A percentile compares a stretch with the other conserved stretches of the same genome.
These are phyloP conservation scores for Puntigrus tetrazona DNA, from an alignment of 2,113 vertebrate genomes.

Conservation along the genomic window DNA sequence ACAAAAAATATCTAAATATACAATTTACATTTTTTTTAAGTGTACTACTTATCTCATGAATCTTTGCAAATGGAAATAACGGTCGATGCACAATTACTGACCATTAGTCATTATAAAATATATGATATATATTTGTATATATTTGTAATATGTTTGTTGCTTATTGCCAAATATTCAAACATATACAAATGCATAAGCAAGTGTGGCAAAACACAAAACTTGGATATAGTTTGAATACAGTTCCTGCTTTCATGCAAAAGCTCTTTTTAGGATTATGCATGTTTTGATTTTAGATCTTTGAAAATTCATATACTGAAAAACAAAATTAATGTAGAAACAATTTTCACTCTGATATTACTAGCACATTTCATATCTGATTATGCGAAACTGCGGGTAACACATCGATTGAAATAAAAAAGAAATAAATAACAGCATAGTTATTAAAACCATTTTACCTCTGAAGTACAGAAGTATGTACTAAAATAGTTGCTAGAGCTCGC, in stretches of 20 bases:
- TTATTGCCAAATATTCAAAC: neutral
- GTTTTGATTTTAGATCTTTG: neutral
- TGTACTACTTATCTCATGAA: too few species aligned
- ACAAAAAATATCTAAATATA: too few species aligned
- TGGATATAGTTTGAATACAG: too few species aligned
- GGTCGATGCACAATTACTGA: neutral
- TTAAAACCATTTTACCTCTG: neutral
- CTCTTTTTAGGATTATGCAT: neutral
- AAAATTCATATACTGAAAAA: neutral
- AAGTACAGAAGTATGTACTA: neutral
- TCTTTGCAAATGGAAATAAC: too few species aligned
- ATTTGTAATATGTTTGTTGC: neutral
- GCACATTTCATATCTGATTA: neutral
- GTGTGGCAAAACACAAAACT: neutral
- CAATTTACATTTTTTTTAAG: too few species aligned
- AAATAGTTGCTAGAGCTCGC: neutral
- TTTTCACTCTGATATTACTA: neutral
- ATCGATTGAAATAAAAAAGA: too few species aligned
- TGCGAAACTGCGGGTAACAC: neutral
- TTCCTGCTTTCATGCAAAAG: neutral
- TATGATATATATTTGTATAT: too few species aligned
- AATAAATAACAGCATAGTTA: neutral
- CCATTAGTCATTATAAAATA: neutral
- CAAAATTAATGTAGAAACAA: neutral
- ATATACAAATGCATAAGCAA: neutral